Percentiles rank a stretch among this genome's conserved stretches.
These are phyloP conservation scores for Aporrectodea caliginosa DNA, from an alignment of 1,140 invertebrate genomes.

Conservation along the genomic window DNA sequence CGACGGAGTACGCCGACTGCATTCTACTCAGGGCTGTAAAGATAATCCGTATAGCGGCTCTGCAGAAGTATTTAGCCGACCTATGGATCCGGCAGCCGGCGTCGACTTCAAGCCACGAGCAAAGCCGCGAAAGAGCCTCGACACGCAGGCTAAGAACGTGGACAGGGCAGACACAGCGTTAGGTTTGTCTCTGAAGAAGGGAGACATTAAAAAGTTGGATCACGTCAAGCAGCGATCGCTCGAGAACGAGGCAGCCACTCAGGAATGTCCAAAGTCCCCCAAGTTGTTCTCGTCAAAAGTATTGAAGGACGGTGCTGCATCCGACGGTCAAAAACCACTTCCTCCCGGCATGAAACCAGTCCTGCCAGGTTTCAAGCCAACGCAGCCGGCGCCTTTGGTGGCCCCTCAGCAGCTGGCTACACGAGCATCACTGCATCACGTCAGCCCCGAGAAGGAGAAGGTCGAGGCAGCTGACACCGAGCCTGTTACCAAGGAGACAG, in stretches of 20 bases:
- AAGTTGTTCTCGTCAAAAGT: conserved; percentile 25
- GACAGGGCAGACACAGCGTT: neutral
- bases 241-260: neutral
- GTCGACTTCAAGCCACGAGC: neutral
- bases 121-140: neutral
- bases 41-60: neutral
- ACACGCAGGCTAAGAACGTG: neutral
- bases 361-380: conserved; percentile 6
- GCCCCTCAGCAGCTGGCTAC: conserved; percentile 14
- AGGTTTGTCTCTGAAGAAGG: neutral
- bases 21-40: neutral
- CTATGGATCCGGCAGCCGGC: neutral
- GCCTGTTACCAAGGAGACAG: conserved; percentile 26
- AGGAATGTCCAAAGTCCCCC: neutral
- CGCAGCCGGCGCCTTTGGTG: neutral
- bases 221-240: neutral
- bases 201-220: neutral
- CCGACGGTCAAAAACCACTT: neutral
- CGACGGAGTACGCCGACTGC: too few relatives aligned
- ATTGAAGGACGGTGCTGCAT: neutral
- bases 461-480: conserved; percentile 16
- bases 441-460: conserved; percentile 27
- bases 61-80: neutral
- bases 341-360: neutral
- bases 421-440: conserved; percentile 17